Evolutionary conservation across 2,113 vertebrate species (phyloP), one percentile per base, ranked within the genome.

Genomic region (Microcebus murinus): DNA sequence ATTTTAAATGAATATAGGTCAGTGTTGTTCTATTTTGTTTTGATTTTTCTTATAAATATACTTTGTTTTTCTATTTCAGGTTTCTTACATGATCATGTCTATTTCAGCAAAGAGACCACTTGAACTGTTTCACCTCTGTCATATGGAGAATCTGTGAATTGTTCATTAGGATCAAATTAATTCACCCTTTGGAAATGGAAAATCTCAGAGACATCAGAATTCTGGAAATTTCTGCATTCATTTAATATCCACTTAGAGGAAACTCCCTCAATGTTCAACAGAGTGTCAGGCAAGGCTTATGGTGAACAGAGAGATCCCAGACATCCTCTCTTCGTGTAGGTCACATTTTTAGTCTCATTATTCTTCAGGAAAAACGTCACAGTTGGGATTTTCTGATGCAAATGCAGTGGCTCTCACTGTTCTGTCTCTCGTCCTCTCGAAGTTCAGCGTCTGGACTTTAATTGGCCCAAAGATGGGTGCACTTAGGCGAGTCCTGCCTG

Each of bases 141-240:
- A 45, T 68, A 50, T 61, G 61, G 8, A 71, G 70, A 55, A 82
- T 17, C n/a, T 14, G 76, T 90, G 57, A 91, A 77, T 63, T 70
- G 25, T 93, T 95, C 61, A 83, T 93, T 82, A 83, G 68, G 4
- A 90, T 91, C 74, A 87, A 82, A 95, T 93, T 87, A 90, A 52
- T 52, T 90, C 29, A 61, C 25, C 36, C 42, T 39, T 13, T 77
- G 42, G 59, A 39, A 68, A 81, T 59, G 52, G n/a, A 83, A 81
- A 31, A 14, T 2, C 14, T 87, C 52, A 68, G 23, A 74, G 59
- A 83, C 39, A 39, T 87, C n/a, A 77, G 23, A 8, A 21, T 68
- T 82, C 59, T 85, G n/a, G 61, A 42, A 82, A 70, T 42, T 21
- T 87, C 2, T 61, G 11, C 17, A 77, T 68, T 82, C 29, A 52